Percentiles rank a stretch among this genome's conserved stretches.
Evolutionary conservation across 2,797 vertebrate genomes (phyloP).

Genomic region (Oreochromis grahami): DNA sequence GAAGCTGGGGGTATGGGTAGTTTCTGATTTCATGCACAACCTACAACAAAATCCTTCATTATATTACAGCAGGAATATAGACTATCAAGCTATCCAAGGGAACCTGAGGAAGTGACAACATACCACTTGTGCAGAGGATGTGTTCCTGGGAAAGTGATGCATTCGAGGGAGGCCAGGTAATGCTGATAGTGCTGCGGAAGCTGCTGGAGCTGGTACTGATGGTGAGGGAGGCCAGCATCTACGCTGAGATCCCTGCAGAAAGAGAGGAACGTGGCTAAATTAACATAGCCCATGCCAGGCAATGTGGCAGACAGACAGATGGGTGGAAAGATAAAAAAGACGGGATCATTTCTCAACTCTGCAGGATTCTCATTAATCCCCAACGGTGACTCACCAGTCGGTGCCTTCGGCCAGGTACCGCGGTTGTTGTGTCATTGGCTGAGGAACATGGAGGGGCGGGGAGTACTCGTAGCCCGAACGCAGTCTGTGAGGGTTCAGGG

Average conservation of each 20-base stretch:
- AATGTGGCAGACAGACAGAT: conserved; percentile 22
- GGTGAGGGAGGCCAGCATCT: conserved; percentile 84
- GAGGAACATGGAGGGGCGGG: conserved; percentile 87
- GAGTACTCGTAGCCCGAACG: conserved; percentile 91
- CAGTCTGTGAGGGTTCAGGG: conserved; percentile 87
- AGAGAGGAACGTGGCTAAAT: conserved; percentile 14
- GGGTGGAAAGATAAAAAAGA: background rate
- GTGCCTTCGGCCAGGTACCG: conserved; percentile 97
- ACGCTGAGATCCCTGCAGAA: conserved; percentile 94
- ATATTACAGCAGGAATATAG: background rate
- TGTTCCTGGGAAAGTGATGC: conserved; percentile 93
- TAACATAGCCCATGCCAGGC: background rate
- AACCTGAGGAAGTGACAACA: conserved; percentile 14
- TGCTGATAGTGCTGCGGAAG: conserved; percentile 97
- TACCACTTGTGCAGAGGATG: conserved; percentile 95
- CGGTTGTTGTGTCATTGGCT: conserved; percentile 84
- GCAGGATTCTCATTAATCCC: conserved; percentile 5
- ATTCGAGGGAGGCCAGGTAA: conserved; percentile 92
- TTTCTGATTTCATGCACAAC: conserved; percentile 98
- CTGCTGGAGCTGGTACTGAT: conserved; percentile 94
- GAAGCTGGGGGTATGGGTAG: conserved; percentile 96
- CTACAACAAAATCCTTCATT: conserved; percentile 56
- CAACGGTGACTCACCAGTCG: conserved; percentile 86
- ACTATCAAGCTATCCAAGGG: background rate
- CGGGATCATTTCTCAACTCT: background rate